Percentiles rank a stretch among this genome's conserved stretches.
phyloP scores from a whole-genome alignment of 2,797 vertebrate genomes.

The Pseudocheirus occidentalis region DNA sequence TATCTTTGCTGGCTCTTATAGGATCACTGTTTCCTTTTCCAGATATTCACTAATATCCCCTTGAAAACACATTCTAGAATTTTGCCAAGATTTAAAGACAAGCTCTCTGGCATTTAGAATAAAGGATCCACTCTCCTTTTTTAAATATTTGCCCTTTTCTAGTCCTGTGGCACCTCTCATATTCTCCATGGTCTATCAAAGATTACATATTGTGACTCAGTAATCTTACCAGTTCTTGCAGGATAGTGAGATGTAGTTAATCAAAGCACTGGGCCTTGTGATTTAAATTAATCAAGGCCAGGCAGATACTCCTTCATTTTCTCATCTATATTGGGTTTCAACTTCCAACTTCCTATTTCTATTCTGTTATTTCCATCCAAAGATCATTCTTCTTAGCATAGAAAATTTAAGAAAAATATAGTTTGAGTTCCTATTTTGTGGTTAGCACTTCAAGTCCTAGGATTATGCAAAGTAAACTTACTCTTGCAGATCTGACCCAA shows the following conservation, averaged over 20 bases:
- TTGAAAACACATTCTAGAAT: background rate
- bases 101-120: background rate
- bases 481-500: background rate
- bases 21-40: background rate
- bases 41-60: background rate
- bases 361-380: background rate
- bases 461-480: background rate
- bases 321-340: background rate
- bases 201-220: background rate
- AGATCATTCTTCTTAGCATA: background rate
- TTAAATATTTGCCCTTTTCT: background rate
- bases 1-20: background rate
- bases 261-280: background rate
- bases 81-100: background rate
- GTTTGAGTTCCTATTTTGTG: background rate
- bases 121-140: background rate
- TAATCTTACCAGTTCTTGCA: background rate
- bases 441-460: background rate
- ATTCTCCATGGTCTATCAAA: background rate
- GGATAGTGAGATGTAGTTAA: background rate
- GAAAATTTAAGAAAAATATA: background rate
- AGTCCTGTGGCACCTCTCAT: background rate
- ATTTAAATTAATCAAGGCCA: background rate
- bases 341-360: background rate
- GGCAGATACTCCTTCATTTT: background rate